phyloP scores from a whole-genome alignment of 2,113 vertebrate genomes.

The Danio rerio region GRCz12tu NC_133182.1:54025001-54025500 shows the following conservation, averaged over 20 bases:
- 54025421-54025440: slow-evolving; percentile 94
- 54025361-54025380: slow-evolving; percentile 92
- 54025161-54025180: no score
- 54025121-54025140: no score
- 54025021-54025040: no score
- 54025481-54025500: slow-evolving; percentile 87
- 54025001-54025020: no score
- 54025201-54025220: neutral
- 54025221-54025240: neutral
- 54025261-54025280: neutral
- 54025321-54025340: slow-evolving; percentile 86
- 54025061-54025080: no score
- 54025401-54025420: slow-evolving; percentile 91
- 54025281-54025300: slow-evolving; percentile 10
- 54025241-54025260: neutral
- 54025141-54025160: no score
- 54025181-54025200: no score
- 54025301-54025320: neutral
- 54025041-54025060: no score
- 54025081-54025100: no score
- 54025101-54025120: no score
- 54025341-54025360: slow-evolving; percentile 85
- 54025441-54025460: slow-evolving; percentile 95
- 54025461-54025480: slow-evolving; percentile 94
- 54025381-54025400: slow-evolving; percentile 93